phyloP scores from a whole-genome alignment of 2,888 invertebrate species.

The Caenorhabditis becei region DNA sequence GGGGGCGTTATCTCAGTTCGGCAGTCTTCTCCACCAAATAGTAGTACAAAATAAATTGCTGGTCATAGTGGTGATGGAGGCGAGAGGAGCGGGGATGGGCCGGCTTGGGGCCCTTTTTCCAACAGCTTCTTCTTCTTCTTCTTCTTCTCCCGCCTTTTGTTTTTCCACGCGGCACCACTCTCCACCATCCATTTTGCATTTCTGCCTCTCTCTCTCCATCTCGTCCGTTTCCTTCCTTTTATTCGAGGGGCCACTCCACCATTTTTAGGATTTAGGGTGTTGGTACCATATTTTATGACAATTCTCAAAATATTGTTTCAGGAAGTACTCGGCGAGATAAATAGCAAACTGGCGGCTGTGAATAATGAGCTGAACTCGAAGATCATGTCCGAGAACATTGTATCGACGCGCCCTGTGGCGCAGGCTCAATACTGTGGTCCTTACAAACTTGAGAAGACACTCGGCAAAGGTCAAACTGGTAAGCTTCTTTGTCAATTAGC shows the following conservation, averaged over 20 bases:
- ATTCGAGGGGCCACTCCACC: not conserved
- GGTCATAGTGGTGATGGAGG: slow-evolving; percentile 31
- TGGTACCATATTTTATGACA: not conserved
- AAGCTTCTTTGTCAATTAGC: slow-evolving; percentile 77
- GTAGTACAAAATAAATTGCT: slow-evolving; percentile 54
- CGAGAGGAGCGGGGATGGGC: slow-evolving; percentile 32
- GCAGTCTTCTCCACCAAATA: slow-evolving; percentile 17
- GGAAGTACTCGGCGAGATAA: slow-evolving; percentile 78
- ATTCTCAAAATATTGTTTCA: slow-evolving; percentile 32
- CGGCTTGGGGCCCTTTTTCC: slow-evolving; percentile 14
- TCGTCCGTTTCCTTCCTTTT: slow-evolving; percentile 1
- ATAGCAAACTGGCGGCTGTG: slow-evolving; percentile 74
- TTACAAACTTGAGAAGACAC: slow-evolving; percentile 97
- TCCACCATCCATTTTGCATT: slow-evolving; percentile 48
- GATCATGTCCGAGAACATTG: slow-evolving; percentile 74
- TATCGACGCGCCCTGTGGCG: slow-evolving; percentile 65
- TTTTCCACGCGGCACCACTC: slow-evolving; percentile 40
- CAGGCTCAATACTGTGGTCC: slow-evolving; percentile 94
- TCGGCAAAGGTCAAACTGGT: slow-evolving; percentile 99
- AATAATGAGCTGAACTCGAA: slow-evolving; percentile 79
- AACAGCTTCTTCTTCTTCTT: no score
- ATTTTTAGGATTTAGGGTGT: not conserved
- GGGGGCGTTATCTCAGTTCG: slow-evolving; percentile 4
- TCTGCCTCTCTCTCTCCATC: slow-evolving; percentile 14
- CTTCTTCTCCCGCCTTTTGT: slow-evolving; percentile 47